phyloP scores from a whole-genome alignment of 2,797 vertebrate genomes.

The Gephyroberyx darwinii region DNA sequence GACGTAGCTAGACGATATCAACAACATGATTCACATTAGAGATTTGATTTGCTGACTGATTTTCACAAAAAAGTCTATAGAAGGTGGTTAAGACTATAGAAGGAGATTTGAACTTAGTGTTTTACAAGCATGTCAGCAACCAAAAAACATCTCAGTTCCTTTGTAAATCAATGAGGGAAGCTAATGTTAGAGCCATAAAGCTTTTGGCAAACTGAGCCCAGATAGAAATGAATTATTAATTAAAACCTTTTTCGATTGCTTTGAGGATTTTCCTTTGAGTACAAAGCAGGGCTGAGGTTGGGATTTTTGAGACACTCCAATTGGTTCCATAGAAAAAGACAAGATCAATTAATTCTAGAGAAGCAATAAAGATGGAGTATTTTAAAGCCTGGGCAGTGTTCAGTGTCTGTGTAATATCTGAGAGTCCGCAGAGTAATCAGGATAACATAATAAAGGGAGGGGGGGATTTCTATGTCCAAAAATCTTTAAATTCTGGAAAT shows the following conservation, averaged over 20 bases:
- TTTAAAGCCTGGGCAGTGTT: neutral
- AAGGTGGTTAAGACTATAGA: neutral
- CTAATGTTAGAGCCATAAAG: conserved; percentile 42
- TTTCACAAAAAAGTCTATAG: conserved; percentile 7
- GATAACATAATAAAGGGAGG: neutral
- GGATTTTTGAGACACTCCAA: neutral
- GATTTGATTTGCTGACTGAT: conserved; percentile 14
- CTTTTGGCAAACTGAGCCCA: conserved; percentile 54
- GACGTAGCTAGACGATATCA: conserved; percentile 42
- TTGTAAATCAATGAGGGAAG: conserved; percentile 37
- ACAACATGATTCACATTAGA: conserved; percentile 59
- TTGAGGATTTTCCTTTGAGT: conserved; percentile 53
- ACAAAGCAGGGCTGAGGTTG: conserved; percentile 30
- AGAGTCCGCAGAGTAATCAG: too few relatives aligned
- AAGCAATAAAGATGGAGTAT: neutral
- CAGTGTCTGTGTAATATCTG: too few relatives aligned
- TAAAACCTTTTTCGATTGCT: conserved; percentile 50
- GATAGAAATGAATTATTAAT: conserved; percentile 63
- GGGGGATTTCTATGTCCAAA: neutral
- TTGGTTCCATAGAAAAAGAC: neutral
- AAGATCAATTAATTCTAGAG: neutral
- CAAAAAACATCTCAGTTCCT: conserved; percentile 37
- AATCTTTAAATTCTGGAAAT: neutral
- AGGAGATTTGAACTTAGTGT: too few relatives aligned
- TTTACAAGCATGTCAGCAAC: conserved; percentile 17